phyloP scores from a whole-genome alignment of 2,797 vertebrate species.

The Bryconaethiops microstoma region DNA sequence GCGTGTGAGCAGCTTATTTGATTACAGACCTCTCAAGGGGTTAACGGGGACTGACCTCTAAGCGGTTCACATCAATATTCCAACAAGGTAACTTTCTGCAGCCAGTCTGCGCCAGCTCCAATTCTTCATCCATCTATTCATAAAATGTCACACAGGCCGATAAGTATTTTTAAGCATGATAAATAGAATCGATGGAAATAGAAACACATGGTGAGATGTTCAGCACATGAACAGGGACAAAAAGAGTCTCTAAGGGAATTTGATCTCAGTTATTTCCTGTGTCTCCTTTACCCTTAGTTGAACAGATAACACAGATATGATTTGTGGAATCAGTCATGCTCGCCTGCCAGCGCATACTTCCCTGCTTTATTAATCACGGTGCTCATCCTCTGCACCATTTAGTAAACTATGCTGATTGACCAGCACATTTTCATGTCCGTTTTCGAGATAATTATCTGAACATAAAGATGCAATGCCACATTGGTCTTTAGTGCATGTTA shows the following conservation, averaged over 20 bases:
- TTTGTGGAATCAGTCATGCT: constrained; percentile 39
- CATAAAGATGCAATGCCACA: constrained; percentile 65
- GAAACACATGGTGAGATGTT: not conserved
- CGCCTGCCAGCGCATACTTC: constrained; percentile 29
- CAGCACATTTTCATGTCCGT: constrained; percentile 74
- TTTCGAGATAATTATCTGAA: constrained; percentile 71
- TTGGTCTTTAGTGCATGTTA: too few relatives aligned
- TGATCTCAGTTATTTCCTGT: constrained; percentile 17
- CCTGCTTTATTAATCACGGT: constrained; percentile 36
- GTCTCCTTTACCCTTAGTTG: constrained; percentile 25
- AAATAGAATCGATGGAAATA: constrained; percentile 2
- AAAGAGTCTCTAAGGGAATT: constrained; percentile 20
- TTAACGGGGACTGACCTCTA: not conserved
- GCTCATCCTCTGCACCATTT: constrained; percentile 24
- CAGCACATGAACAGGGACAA: not conserved
- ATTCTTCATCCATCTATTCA: not conserved
- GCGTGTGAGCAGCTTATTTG: constrained; percentile 1
- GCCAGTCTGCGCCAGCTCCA: not conserved
- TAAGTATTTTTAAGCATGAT: constrained; percentile 26
- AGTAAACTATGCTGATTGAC: constrained; percentile 25
- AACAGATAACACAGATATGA: constrained; percentile 38
- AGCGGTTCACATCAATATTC: constrained; percentile 7
- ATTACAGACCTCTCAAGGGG: not conserved
- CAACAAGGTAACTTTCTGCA: constrained; percentile 3
- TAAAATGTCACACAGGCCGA: constrained; percentile 11